Conservation (phyloP, 2,888 invertebrate species). For the Latrodectus elegans region DNA sequence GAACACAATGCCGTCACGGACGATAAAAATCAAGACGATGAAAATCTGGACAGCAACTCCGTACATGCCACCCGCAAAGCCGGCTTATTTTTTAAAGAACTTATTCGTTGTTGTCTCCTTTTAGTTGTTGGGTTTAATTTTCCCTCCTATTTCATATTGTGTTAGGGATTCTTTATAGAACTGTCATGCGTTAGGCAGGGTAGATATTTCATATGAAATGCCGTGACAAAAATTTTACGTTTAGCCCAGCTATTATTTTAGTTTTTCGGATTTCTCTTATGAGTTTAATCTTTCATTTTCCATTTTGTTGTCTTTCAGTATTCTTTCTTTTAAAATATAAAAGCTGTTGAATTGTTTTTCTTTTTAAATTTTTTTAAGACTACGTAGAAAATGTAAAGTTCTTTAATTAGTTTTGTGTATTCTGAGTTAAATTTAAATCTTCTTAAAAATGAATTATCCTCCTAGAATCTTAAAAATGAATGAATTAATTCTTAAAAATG, state of each 20-base stretch:
- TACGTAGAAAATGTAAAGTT: too few species aligned
- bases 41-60: slow-evolving; percentile 32
- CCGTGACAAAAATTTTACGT: background rate
- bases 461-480: too few species aligned
- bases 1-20: slow-evolving; percentile 39
- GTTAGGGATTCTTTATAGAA: slow-evolving; percentile 14
- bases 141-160: background rate
- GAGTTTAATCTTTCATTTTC: too few species aligned
- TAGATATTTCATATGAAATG: background rate
- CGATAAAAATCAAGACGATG: slow-evolving; percentile 53
- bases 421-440: too few species aligned
- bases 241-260: background rate
- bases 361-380: too few species aligned
- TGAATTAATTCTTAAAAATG: too few species aligned
- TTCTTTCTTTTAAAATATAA: too few species aligned
- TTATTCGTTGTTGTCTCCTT: background rate
- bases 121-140: background rate
- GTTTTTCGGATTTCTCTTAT: background rate
- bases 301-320: too few species aligned
- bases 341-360: too few species aligned
- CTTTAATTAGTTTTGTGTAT: too few species aligned
- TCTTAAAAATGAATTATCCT: too few species aligned
- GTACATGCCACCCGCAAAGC: slow-evolving; percentile 30
- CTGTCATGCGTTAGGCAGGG: slow-evolving; percentile 12
- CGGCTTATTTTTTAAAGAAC: background rate